Base-by-base conservation (phyloP, 2,797 vertebrate genomes). In the Etheostoma perlongum region DNA sequence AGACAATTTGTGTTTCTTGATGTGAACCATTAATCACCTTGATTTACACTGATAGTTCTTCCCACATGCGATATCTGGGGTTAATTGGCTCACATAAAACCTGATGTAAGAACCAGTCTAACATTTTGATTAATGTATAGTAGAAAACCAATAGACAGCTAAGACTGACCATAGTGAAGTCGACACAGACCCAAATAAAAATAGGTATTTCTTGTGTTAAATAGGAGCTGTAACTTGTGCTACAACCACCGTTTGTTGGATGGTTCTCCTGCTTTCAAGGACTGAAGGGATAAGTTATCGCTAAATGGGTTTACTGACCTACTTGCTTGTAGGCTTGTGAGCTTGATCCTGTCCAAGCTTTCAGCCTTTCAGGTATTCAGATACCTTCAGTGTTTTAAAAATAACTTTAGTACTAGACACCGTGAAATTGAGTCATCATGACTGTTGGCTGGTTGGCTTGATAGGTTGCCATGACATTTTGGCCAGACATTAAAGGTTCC, bases 41-140 rank as follows among this genome's bases (percentile, higher is more conserved):
- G n/a, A 67, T 74, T 67, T 62, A 66, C 14, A 30, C 9, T 42
- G 5, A 54, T 9, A 10, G 27, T 19, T 78, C 14, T 59, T 67
- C 25, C 25, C n/a, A 33, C 23, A 52, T 65, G 10, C 67, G 16
- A 66, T 60, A 57, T 19, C 14, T 65, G 42, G 72, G 42, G 42
- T 68, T 64, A 67, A 67, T 75, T 36, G 48, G 23, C 5, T 23
- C 6, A 64, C 8, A 55, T 46, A 48, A 74, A 52, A 66, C 21
- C 9, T 54, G 52, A 36, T 71, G 18, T 78, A 46, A 65, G 27
- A 67, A 64, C 19, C 36, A 63, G 2, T 25, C 27, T 55, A 25
- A 57, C 46, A 67, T 60, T 23, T 2, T 61, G 51, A 49, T 74
- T 27, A 2, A 48, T 74, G 33, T 49, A 36, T 4, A 25, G 9